These are phyloP conservation scores for Triops cancriformis DNA, from an alignment of 1,140 invertebrate genomes.

Conservation along the genomic window DNA sequence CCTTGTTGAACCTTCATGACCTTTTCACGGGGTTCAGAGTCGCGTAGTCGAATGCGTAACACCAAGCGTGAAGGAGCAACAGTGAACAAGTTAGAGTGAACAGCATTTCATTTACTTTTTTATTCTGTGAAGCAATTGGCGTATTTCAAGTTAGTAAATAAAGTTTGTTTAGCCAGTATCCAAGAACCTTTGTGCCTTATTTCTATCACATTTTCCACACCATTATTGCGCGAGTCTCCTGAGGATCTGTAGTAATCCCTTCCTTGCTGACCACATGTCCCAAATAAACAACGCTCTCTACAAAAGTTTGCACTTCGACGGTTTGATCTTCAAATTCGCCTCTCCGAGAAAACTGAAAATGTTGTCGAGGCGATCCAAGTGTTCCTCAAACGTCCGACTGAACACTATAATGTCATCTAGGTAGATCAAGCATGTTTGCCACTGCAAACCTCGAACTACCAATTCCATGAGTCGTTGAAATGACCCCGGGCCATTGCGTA, in stretches of 20 bases:
- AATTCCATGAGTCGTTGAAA: too few relatives aligned
- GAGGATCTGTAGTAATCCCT: slow-evolving; percentile 36
- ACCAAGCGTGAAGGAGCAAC: too few relatives aligned
- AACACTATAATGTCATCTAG: slow-evolving; percentile 35
- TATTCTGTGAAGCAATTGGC: too few relatives aligned
- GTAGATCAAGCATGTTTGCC: slow-evolving; percentile 30
- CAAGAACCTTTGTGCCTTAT: not conserved
- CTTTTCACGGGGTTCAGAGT: too few relatives aligned
- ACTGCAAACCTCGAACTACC: slow-evolving; percentile 29
- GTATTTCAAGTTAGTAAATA: not conserved
- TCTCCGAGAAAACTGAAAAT: slow-evolving; percentile 32
- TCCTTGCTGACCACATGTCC: slow-evolving; percentile 36
- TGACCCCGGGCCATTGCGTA: too few relatives aligned
- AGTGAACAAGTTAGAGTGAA: too few relatives aligned
- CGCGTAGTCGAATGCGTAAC: too few relatives aligned
- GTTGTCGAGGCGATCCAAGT: slow-evolving; percentile 30
- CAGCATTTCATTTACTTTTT: too few relatives aligned
- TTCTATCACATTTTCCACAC: slow-evolving; percentile 29
- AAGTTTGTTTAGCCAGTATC: not conserved
- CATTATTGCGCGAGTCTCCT: slow-evolving; percentile 38
- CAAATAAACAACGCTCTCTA: slow-evolving; percentile 34
- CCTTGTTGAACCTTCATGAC: too few relatives aligned
- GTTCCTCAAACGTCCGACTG: too few relatives aligned
- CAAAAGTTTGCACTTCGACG: slow-evolving; percentile 36
- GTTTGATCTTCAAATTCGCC: slow-evolving; percentile 34